Percentiles rank a stretch among this genome's conserved stretches.
Conservation (phyloP, 2,888 invertebrate species). For the Phasia obesa region DNA sequence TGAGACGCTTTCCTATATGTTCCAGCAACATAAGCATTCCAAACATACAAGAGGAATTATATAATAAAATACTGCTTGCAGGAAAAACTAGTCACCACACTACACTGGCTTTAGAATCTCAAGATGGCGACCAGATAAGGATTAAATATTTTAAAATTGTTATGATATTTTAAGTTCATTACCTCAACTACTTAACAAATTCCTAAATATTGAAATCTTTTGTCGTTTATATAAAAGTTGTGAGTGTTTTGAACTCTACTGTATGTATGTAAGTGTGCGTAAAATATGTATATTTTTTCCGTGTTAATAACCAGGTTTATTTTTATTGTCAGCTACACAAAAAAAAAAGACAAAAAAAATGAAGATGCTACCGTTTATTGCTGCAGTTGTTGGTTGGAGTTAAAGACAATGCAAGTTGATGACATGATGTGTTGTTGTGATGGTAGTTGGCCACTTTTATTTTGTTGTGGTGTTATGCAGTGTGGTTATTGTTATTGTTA, state of each 20-base stretch:
- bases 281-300: constrained; percentile 37
- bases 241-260: background rate
- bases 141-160: no score
- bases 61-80: no score
- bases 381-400: constrained; percentile 26
- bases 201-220: no score
- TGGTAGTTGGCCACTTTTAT: constrained; percentile 19
- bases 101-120: no score
- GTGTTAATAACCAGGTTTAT: constrained; percentile 56
- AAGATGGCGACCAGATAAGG: no score
- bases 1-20: no score
- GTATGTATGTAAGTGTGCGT: background rate
- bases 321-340: constrained; percentile 34
- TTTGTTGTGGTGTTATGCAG: constrained; percentile 11
- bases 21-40: no score
- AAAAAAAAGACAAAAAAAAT: constrained; percentile 4
- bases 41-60: no score
- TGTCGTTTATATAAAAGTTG: no score
- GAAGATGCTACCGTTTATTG: constrained; percentile 56
- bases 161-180: no score
- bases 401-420: constrained; percentile 62
- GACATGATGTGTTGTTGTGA: constrained; percentile 58
- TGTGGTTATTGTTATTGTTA: constrained; percentile 2
- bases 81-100: no score
- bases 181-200: no score